Base-by-base conservation (phyloP, 2,797 vertebrate genomes). In the Anas acuta region DNA sequence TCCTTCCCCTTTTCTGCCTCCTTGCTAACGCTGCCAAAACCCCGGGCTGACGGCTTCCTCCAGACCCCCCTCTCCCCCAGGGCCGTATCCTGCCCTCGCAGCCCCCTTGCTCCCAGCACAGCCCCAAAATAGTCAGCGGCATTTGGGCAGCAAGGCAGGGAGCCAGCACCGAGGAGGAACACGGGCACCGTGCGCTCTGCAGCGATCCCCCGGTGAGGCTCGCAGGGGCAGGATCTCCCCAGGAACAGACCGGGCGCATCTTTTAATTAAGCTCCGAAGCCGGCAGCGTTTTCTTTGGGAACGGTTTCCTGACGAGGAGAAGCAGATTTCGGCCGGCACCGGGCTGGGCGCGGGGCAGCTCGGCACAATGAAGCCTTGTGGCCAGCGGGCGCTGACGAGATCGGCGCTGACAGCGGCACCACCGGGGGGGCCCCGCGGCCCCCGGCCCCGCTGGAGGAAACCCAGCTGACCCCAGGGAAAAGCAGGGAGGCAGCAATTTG, bases 351-450 rank as follows among this genome's bases (percentile, higher is more conserved):
- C 23, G 2, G 25, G 53, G 15, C 82, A 71, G 32, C 62, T 62
- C 9, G 1, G 85, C 82, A 96, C 96, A 97, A 96, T 91, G 88
- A 80, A 72, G 82, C 92, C 93, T 97, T 97, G 94, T 96, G 89
- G 91, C 83, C 9, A 1, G 39, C 3, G n/a, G 76, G 25, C 51
- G 65, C 77, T 95, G 96, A 97, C 0, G 28, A 93, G 92, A 97
- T 97, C 35, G 2, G 77, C 37, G 45, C 87, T 97, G 96, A 97
- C 96, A 96, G 96, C 51, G 0, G 73, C 84, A 80, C 62, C 6
- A 13, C 8, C 5, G 7, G 87, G 6, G 0, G 76, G 87, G 93
- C 87, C 84, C 83, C 79, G 74, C 47, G 8, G 22, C 49, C 30
- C 7, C 39, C 45, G 1, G 21, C 37, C 21, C 16, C 28, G 1